phyloP scores from a whole-genome alignment of 2,113 vertebrate genomes.

The Gambusia affinis region DNA sequence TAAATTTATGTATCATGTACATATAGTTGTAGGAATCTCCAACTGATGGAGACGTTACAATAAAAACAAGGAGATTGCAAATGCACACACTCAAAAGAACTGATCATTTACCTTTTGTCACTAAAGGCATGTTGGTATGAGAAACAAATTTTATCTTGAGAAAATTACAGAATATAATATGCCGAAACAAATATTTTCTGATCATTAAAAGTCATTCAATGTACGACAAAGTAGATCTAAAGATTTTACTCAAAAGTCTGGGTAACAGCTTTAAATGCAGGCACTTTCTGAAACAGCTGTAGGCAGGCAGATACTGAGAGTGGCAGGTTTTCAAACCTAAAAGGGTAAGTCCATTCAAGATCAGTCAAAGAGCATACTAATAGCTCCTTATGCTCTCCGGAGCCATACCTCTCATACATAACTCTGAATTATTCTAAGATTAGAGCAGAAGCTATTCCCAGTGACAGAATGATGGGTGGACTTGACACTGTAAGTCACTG shows the following conservation, averaged over 20 bases:
- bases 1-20: too few relatives aligned
- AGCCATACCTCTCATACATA: slow-evolving; percentile 53
- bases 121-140: too few relatives aligned
- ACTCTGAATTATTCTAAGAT: slow-evolving; percentile 68
- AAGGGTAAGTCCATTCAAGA: slow-evolving; percentile 51
- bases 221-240: background rate
- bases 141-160: too few relatives aligned
- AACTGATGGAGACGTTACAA: too few relatives aligned
- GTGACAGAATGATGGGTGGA: slow-evolving; percentile 75
- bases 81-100: too few relatives aligned
- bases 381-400: slow-evolving; percentile 45
- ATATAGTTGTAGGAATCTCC: too few relatives aligned
- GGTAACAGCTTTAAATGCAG: background rate
- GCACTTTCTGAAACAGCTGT: background rate
- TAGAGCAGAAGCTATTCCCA: slow-evolving; percentile 63
- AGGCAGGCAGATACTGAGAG: background rate
- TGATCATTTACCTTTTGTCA: too few relatives aligned
- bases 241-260: background rate
- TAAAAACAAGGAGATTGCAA: too few relatives aligned
- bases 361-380: slow-evolving; percentile 53
- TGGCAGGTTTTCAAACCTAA: slow-evolving; percentile 50
- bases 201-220: background rate
- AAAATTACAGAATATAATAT: too few relatives aligned
- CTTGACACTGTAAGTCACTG: slow-evolving; percentile 64
- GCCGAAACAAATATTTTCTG: too few relatives aligned